phyloP scores from a whole-genome alignment of 2,113 vertebrate genomes.

The Rhinoptilus africanus region DNA sequence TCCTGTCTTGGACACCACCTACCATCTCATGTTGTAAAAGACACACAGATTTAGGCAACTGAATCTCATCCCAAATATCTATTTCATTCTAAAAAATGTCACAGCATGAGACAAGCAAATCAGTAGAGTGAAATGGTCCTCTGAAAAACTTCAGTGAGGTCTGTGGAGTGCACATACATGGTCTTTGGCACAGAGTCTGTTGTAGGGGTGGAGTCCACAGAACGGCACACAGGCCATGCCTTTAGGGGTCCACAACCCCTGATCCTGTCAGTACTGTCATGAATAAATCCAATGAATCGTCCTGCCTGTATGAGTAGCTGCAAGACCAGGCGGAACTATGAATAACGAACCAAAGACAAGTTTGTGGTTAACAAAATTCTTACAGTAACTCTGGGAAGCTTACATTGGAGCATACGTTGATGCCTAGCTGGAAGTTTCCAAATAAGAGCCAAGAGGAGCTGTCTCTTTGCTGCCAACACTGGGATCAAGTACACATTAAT shows the following conservation, averaged over 20 bases:
- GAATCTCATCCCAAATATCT: neutral
- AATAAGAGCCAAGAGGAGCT: constrained; percentile 29
- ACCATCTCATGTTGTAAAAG: neutral
- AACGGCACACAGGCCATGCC: neutral
- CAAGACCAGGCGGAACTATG: neutral
- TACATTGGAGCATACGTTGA: constrained; percentile 10
- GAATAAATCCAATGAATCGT: neutral
- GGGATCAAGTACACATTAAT: constrained; percentile 23
- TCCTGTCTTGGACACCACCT: neutral
- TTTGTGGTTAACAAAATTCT: constrained; percentile 57
- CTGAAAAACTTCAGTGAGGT: neutral
- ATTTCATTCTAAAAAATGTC: neutral
- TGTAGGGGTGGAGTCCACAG: neutral
- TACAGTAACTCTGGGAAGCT: constrained; percentile 16
- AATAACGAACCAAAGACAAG: neutral
- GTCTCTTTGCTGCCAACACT: constrained; percentile 1
- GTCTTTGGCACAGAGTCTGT: neutral
- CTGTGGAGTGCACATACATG: too few species aligned
- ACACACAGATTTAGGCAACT: neutral
- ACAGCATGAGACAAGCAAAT: neutral
- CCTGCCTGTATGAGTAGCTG: neutral
- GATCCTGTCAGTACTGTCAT: neutral
- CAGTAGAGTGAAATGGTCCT: neutral
- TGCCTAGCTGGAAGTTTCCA: constrained; percentile 34
- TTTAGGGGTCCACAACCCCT: neutral